Percentiles rank a stretch among this genome's conserved stretches.
phyloP scores from a whole-genome alignment of 1,140 invertebrate species.

The Bombus confusus region DNA sequence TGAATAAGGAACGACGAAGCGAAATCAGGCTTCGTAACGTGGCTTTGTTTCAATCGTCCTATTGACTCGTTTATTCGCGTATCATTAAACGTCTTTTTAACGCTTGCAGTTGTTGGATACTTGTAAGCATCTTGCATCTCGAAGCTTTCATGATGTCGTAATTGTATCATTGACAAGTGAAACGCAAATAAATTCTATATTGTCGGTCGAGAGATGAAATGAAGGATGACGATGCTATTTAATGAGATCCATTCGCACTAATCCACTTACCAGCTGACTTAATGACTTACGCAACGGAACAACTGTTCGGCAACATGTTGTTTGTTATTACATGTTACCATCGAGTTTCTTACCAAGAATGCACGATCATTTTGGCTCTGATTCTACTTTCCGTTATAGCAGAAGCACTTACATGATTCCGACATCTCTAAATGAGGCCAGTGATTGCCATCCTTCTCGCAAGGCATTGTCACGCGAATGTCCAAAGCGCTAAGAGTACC shows the following conservation, averaged over 20 bases:
- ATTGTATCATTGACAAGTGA: background rate
- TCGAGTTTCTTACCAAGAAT: background rate
- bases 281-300: background rate
- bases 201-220: background rate
- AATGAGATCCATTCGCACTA: too few species aligned
- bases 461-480: conserved; percentile 83
- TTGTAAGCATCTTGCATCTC: background rate
- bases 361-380: background rate
- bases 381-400: background rate
- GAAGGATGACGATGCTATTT: background rate
- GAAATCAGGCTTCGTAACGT: conserved; percentile 23
- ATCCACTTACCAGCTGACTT: background rate
- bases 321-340: background rate
- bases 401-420: conserved; percentile 86
- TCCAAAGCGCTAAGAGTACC: conserved; percentile 80
- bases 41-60: conserved; percentile 26
- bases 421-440: conserved; percentile 87
- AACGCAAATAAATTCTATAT: too few species aligned
- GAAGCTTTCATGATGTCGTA: background rate
- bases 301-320: background rate
- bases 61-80: conserved; percentile 3
- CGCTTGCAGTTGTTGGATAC: background rate
- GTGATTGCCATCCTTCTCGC: conserved; percentile 78
- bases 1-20: conserved; percentile 23
- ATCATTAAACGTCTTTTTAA: background rate